Evolutionary conservation across 1,140 invertebrate species (phyloP).

Genomic region (Leptinotarsa texana): DNA sequence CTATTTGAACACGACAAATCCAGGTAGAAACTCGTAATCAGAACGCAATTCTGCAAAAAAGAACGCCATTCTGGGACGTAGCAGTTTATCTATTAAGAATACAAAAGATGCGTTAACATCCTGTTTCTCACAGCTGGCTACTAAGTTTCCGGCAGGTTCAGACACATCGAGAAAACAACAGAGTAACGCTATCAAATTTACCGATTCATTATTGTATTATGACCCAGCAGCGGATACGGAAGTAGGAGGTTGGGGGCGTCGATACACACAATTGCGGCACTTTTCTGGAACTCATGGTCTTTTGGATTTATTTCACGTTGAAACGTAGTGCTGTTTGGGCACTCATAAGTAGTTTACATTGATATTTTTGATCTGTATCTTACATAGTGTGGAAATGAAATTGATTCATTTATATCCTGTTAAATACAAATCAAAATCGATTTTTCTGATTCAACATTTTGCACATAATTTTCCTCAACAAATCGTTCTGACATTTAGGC

Average conservation of each 20-base stretch:
- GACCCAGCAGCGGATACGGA: not conserved
- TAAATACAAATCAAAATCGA: too few relatives aligned
- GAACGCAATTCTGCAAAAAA: not conserved
- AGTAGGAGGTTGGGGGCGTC: not conserved
- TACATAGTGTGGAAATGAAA: too few relatives aligned
- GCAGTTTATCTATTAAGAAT: constrained; percentile 6
- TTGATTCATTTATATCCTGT: too few relatives aligned
- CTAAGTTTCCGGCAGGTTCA: constrained; percentile 12
- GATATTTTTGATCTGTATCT: too few relatives aligned
- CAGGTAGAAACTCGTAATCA: constrained; percentile 2
- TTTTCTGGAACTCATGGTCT: too few relatives aligned
- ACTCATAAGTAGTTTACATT: too few relatives aligned
- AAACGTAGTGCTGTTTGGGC: too few relatives aligned
- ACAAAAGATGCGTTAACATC: constrained; percentile 19
- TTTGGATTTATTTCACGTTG: too few relatives aligned
- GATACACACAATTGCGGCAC: too few relatives aligned
- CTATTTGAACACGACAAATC: not conserved
- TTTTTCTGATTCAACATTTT: too few relatives aligned
- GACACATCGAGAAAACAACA: not conserved
- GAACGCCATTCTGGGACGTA: not conserved
- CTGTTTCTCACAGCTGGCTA: constrained; percentile 17
- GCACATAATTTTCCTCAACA: too few relatives aligned
- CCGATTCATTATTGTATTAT: not conserved
- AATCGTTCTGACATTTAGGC: too few relatives aligned
- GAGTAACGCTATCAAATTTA: not conserved